Conservation (phyloP, 1,140 invertebrate genomes). For the Anthonomus grandis region DNA sequence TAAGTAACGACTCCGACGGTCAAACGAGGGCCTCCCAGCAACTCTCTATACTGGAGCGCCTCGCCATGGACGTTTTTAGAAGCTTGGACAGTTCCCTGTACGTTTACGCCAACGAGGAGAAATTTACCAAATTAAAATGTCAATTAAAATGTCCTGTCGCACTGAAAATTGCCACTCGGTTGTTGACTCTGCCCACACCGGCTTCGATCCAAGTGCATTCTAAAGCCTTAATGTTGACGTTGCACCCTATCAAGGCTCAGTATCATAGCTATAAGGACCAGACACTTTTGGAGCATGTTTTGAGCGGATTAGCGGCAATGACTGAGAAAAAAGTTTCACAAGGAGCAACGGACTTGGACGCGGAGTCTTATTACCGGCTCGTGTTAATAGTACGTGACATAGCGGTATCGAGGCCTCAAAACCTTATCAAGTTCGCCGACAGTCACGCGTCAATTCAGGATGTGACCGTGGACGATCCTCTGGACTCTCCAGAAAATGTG, state of each 20-base stretch:
- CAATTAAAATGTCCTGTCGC: too few species aligned
- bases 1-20: too few species aligned
- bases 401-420: conserved; percentile 77
- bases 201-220: conserved; percentile 73
- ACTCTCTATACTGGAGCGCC: conserved; percentile 53
- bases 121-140: conserved; percentile 50
- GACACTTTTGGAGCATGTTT: conserved; percentile 74
- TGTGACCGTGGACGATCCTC: conserved; percentile 50
- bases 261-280: conserved; percentile 91
- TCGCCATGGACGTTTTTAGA: conserved; percentile 25
- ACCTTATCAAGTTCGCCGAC: conserved; percentile 76
- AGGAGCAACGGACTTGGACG: conserved; percentile 70
- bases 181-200: conserved; percentile 82
- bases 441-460: conserved; percentile 52
- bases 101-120: conserved; percentile 47
- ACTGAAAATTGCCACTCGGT: conserved; percentile 68
- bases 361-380: conserved; percentile 86
- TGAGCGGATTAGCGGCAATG: conserved; percentile 65
- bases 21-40: conserved; percentile 46
- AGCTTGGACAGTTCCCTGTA: conserved; percentile 20
- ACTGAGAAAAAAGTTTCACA: conserved; percentile 41
- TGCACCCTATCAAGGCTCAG: conserved; percentile 66
- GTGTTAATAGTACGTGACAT: conserved; percentile 81
- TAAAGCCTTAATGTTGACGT: conserved; percentile 74
- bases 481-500: conserved; percentile 36